Percentiles rank a stretch among this genome's conserved stretches.
Conservation (phyloP, 2,888 invertebrate species). For the Clivina fossor region DNA sequence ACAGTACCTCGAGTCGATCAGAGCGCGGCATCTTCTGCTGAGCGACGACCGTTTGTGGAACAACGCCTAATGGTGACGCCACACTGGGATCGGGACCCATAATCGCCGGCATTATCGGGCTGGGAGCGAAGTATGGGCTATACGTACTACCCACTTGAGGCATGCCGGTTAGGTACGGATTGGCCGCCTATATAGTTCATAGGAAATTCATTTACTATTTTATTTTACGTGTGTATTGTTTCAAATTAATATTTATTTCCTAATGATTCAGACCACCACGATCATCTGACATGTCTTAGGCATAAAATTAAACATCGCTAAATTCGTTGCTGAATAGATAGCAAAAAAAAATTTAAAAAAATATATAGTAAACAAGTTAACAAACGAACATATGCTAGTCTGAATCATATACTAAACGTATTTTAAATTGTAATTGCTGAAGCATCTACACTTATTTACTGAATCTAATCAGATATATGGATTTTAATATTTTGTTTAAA, state of each 20-base stretch:
- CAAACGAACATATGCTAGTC: too few species aligned
- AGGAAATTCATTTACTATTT: not conserved
- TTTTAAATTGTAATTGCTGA: too few species aligned
- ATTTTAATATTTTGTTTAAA: too few species aligned
- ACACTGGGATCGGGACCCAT: constrained; percentile 84
- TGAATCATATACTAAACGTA: too few species aligned
- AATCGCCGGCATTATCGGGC: constrained; percentile 86
- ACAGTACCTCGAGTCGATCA: constrained; percentile 92
- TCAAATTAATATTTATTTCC: not conserved
- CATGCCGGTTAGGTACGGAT: constrained; percentile 89
- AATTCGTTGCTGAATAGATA: too few species aligned
- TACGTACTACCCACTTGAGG: constrained; percentile 87
- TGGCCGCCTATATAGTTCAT: constrained; percentile 69
- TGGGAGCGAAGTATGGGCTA: constrained; percentile 87
- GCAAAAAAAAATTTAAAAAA: too few species aligned
- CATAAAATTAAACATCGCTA: too few species aligned
- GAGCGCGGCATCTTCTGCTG: constrained; percentile 94
- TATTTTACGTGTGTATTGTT: not conserved
- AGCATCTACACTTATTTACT: too few species aligned
- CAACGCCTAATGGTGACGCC: constrained; percentile 80
- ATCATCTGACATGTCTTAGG: too few species aligned
- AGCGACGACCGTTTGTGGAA: constrained; percentile 81
- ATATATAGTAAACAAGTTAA: too few species aligned
- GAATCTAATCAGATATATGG: too few species aligned
- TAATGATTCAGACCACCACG: too few species aligned